Percentiles rank a stretch among this genome's conserved stretches.
Evolutionary conservation across 2,797 vertebrate species (phyloP).

Genomic region (Furcifer pardalis): DNA sequence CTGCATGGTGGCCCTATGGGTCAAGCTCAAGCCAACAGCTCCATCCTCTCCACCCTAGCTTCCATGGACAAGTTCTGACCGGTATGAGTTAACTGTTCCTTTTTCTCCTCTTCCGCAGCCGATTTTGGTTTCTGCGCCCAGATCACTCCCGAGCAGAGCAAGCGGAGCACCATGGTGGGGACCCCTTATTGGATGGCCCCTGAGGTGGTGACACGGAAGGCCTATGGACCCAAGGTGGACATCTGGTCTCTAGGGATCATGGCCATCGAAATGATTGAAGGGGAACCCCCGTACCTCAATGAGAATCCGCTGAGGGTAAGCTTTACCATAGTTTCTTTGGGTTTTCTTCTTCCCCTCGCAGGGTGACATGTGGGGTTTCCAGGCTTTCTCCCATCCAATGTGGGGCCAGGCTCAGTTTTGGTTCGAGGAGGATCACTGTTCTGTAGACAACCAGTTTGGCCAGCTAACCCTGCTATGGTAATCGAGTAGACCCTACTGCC

Average conservation of each 20-base stretch:
- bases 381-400: background rate
- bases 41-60: too few species aligned
- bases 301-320: constrained; percentile 94
- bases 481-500: too few species aligned
- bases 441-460: too few species aligned
- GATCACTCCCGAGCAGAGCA: constrained; percentile 96
- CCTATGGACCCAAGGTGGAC: constrained; percentile 94
- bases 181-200: constrained; percentile 98
- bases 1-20: too few species aligned
- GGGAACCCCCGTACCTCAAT: constrained; percentile 95
- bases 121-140: constrained; percentile 97
- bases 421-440: background rate
- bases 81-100: background rate
- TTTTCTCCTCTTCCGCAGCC: constrained; percentile 71
- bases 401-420: background rate
- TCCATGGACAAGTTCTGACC: too few species aligned
- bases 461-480: too few species aligned
- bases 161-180: constrained; percentile 96
- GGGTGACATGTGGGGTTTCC: background rate
- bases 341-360: too few species aligned
- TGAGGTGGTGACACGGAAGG: constrained; percentile 93
- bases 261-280: constrained; percentile 98
- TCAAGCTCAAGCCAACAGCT: too few species aligned
- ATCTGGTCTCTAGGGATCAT: constrained; percentile 98
- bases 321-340: background rate